Base-by-base conservation (phyloP, 2,113 vertebrate species). In the Corythaixoides concolor region DNA sequence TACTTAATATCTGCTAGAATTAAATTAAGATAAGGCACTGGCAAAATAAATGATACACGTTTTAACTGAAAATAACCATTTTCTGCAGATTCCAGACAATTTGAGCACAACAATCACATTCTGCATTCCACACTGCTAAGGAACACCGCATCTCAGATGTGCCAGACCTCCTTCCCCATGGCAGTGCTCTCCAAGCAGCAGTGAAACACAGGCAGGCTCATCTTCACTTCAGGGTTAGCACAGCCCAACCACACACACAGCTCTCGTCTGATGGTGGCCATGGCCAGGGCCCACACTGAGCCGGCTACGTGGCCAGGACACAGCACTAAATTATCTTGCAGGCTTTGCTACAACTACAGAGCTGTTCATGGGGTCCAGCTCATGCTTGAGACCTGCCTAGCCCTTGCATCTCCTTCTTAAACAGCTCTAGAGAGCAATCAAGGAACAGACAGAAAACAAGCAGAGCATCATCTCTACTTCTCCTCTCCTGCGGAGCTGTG, bases 1-100 rank as follows among this genome's bases (percentile, higher is more conserved):
- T 72, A 96, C 47, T 88, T 83, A 94, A 93, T 95, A 97, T 49
- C 74, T 78, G 53, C 47, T 87, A 63, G 69, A 91, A 93, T 93
- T 92, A 97, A 96, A 86, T 83, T 68, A 93, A 96, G 86, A 85
- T 37, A 97, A 96, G 59, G 21, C 39, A 87, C 82, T 64, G 84
- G 58, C 39, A 95, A 91, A 95, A 95, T 83, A 85, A 92, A 88
- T 15, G 6, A 7, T 47, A 89, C 70, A 15, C 55, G 32, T 91
- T 96, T 86, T 85, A 91, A 95, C 50, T 58, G 53, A 91, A 98
- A 93, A 74, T 28, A 66, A 83, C 37, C 2, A 10, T 70, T 76
- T 83, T 92, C 24, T 85, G 75, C n/a, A 81, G 82, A 77, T 88
- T 95, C 43, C 90, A 92, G 80, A 69, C 43, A 81, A 68, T 58